Evolutionary conservation across 1,140 invertebrate species (phyloP).

Genomic region (Aplysia californica): DNA sequence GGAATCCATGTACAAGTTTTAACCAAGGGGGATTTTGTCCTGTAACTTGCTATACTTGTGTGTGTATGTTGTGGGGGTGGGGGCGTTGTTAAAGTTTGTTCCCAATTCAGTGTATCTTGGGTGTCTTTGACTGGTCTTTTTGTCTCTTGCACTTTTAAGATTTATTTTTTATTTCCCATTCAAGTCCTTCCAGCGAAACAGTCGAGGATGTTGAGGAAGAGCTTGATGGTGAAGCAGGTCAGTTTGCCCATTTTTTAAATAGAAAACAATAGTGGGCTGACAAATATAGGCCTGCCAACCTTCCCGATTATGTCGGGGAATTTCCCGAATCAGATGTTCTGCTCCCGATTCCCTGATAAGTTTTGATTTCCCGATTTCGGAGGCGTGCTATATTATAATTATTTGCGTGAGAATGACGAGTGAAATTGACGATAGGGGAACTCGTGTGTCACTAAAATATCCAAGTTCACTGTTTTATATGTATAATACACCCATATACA

Average conservation of each 20-base stretch:
- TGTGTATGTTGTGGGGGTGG: background rate
- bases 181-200: conserved; percentile 9
- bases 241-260: background rate
- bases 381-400: background rate
- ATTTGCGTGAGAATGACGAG: no score
- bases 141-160: background rate
- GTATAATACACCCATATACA: no score
- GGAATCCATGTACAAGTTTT: background rate
- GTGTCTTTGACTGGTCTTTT: background rate
- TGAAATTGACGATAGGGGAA: no score
- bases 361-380: background rate
- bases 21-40: background rate
- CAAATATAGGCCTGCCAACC: background rate
- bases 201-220: conserved; percentile 17
- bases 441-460: no score
- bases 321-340: background rate
- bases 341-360: background rate
- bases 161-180: background rate
- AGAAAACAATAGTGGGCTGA: background rate
- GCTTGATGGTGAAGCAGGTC: conserved; percentile 19
- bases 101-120: background rate
- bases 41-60: no score
- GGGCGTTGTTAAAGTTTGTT: background rate
- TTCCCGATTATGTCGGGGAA: no score
- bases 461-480: no score